Conservation (phyloP, 2,888 invertebrate genomes). For the Nebria brevicollis region DNA sequence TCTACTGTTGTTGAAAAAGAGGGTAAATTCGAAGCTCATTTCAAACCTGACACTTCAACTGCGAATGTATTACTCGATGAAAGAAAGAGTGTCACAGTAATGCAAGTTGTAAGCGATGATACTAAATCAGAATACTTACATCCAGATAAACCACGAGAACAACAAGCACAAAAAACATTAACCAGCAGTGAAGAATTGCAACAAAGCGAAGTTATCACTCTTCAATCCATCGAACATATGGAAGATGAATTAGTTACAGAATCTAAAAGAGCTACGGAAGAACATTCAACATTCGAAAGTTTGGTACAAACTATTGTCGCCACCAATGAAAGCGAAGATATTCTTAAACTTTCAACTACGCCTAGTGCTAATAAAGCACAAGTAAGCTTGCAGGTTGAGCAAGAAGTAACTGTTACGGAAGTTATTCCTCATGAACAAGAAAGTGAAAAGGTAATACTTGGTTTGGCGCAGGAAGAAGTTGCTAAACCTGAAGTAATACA, state of each 20-base stretch:
- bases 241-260: constrained; percentile 52
- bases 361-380: constrained; percentile 38
- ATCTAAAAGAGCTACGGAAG: constrained; percentile 56
- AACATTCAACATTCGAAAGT: constrained; percentile 61
- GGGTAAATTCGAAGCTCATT: constrained; percentile 54
- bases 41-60: constrained; percentile 54
- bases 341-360: constrained; percentile 50
- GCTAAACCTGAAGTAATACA: constrained; percentile 59
- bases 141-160: constrained; percentile 51
- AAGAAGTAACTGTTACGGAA: constrained; percentile 61
- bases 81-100: constrained; percentile 55
- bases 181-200: constrained; percentile 52
- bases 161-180: constrained; percentile 50
- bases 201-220: constrained; percentile 51
- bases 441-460: constrained; percentile 57
- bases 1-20: constrained; percentile 60
- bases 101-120: constrained; percentile 58
- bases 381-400: constrained; percentile 51
- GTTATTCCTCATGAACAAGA: constrained; percentile 56
- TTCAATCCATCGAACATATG: constrained; percentile 55
- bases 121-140: constrained; percentile 56
- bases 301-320: constrained; percentile 57
- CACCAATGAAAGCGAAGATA: constrained; percentile 55
- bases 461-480: constrained; percentile 60
- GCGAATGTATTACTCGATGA: constrained; percentile 52